Evolutionary conservation across 2,797 vertebrate species (phyloP).

Genomic region (Brotula barbata): DNA sequence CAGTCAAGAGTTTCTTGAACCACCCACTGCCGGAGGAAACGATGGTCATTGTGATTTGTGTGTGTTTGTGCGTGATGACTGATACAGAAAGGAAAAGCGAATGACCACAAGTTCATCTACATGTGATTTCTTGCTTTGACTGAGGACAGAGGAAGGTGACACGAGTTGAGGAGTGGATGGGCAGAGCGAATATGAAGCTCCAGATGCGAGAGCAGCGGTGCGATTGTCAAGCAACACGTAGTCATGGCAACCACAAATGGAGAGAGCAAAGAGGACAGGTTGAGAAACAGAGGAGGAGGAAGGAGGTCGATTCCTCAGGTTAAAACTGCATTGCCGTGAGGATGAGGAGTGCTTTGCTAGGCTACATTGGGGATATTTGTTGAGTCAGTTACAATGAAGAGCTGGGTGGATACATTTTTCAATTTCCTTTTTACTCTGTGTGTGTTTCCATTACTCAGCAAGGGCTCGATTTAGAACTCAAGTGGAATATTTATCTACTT

Average conservation of each 20-base stretch:
- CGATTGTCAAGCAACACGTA: slow-evolving; percentile 70
- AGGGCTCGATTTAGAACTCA: slow-evolving; percentile 40
- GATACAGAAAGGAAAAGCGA: slow-evolving; percentile 13
- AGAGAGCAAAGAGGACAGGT: slow-evolving; percentile 38
- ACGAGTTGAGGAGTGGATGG: slow-evolving; percentile 44
- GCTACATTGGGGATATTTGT: slow-evolving; percentile 45
- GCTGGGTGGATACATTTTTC: slow-evolving; percentile 37
- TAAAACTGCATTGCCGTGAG: slow-evolving; percentile 36
- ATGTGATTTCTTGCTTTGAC: slow-evolving; percentile 56
- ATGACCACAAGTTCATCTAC: slow-evolving; percentile 50
- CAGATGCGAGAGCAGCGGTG: slow-evolving; percentile 58
- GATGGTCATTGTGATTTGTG: slow-evolving; percentile 19
- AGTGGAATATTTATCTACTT: slow-evolving; percentile 44
- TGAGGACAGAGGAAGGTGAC: slow-evolving; percentile 47
- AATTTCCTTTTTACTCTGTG: slow-evolving; percentile 36
- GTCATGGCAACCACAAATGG: slow-evolving; percentile 69
- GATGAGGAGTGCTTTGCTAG: slow-evolving; percentile 20
- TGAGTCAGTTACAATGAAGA: slow-evolving; percentile 31
- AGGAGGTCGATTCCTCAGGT: slow-evolving; percentile 49
- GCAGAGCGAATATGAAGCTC: slow-evolving; percentile 46
- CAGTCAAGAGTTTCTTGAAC: slow-evolving; percentile 31
- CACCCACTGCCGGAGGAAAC: slow-evolving; percentile 34
- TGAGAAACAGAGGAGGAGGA: slow-evolving; percentile 37
- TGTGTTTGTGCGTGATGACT: not conserved
- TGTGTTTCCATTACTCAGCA: slow-evolving; percentile 59